These are phyloP conservation scores for Neoseiulus cucumeris DNA, from an alignment of 1,140 invertebrate genomes.

Conservation along the genomic window DNA sequence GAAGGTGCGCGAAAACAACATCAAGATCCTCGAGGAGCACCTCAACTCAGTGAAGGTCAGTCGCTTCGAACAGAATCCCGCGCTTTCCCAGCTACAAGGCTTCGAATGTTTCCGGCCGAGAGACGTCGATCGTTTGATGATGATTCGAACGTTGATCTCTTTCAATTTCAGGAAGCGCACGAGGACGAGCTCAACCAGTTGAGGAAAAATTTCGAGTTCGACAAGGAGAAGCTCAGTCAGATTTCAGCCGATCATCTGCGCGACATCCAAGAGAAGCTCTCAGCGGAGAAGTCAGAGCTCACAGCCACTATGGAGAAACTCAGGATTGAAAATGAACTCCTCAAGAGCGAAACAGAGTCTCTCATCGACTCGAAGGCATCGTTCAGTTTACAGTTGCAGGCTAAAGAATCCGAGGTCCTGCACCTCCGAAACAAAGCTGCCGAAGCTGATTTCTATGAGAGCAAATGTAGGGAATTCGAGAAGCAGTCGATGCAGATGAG, in stretches of 20 bases:
- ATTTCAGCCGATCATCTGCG: not conserved
- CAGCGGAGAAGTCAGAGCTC: not conserved
- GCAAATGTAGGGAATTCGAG: not conserved
- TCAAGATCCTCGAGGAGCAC: too few species aligned
- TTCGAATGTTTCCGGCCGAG: too few species aligned
- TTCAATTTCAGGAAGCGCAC: not conserved
- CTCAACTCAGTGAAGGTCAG: too few species aligned
- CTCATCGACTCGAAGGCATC: not conserved
- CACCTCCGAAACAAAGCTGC: not conserved
- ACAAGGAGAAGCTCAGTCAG: not conserved
- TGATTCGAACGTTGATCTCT: too few species aligned
- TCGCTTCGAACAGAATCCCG: too few species aligned
- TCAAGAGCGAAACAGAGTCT: not conserved
- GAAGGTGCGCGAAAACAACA: too few species aligned
- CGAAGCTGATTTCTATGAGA: not conserved
- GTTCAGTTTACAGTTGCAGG: not conserved
- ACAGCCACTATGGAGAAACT: not conserved
- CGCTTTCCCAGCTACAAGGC: too few species aligned
- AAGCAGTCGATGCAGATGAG: not conserved
- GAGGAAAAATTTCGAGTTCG: not conserved
- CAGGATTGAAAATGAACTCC: not conserved
- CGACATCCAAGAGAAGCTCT: not conserved
- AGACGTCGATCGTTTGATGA: too few species aligned
- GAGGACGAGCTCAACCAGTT: not conserved
- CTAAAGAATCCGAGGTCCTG: not conserved